These are phyloP conservation scores for Burhinus oedicnemus DNA, from an alignment of 2,113 vertebrate genomes.

Conservation along the genomic window DNA sequence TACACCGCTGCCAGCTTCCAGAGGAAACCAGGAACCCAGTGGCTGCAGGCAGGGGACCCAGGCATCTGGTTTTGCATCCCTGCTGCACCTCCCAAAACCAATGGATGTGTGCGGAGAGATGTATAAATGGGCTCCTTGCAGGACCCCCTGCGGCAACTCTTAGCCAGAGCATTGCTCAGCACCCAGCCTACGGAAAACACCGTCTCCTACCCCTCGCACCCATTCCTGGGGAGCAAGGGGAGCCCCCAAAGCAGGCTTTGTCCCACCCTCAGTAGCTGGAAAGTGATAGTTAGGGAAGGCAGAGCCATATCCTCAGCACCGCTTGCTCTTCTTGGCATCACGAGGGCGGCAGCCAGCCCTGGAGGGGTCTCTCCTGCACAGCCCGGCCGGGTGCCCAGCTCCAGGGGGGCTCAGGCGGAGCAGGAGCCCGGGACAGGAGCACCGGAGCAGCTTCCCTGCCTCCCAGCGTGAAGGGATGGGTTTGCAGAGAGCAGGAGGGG, in stretches of 20 bases:
- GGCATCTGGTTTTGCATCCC: neutral
- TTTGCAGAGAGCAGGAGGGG: neutral
- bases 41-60: neutral
- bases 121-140: neutral
- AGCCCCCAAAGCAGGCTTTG: neutral
- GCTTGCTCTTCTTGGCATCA: neutral
- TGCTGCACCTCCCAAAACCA: neutral
- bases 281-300: neutral
- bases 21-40: neutral
- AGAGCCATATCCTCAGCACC: accelerated
- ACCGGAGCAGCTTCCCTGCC: neutral
- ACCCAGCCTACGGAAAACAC: neutral
- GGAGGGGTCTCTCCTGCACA: neutral
- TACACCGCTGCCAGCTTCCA: neutral
- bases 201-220: neutral
- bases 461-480: neutral
- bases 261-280: neutral
- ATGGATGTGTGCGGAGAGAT: accelerated
- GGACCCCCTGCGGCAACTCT: neutral
- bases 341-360: neutral
- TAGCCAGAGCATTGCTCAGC: neutral
- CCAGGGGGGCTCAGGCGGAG: neutral
- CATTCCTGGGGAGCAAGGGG: neutral
- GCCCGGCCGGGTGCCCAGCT: neutral
- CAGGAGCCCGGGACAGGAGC: neutral